phyloP scores from a whole-genome alignment of 1,140 invertebrate species.

The Drosophila sulfurigaster region DNA sequence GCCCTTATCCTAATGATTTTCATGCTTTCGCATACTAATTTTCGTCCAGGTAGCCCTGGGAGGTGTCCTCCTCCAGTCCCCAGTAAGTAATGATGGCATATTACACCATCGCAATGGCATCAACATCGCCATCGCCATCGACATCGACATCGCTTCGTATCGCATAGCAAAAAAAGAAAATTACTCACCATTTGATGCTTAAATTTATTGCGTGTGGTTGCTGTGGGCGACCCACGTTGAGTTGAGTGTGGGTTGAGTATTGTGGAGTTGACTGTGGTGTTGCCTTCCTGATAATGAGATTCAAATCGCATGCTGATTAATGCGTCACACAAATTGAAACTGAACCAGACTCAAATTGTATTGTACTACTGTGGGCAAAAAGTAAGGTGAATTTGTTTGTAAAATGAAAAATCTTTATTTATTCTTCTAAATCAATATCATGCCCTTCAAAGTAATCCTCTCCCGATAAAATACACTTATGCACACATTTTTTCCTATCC shows the following conservation, averaged over 20 bases:
- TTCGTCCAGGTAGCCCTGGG: constrained; percentile 49
- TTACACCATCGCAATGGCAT: constrained; percentile 40
- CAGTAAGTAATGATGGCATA: constrained; percentile 69
- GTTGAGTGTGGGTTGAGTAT: not conserved
- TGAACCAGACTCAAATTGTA: constrained; percentile 46
- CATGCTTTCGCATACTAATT: constrained; percentile 77
- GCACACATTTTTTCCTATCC: too few relatives aligned
- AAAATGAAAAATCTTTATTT: too few relatives aligned
- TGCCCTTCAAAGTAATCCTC: too few relatives aligned
- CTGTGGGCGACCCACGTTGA: constrained; percentile 15
- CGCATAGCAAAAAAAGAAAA: constrained; percentile 54
- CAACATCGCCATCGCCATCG: too few relatives aligned
- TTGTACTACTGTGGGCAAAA: too few relatives aligned
- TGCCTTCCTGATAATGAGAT: constrained; percentile 64
- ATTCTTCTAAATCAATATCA: too few relatives aligned
- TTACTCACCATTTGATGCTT: constrained; percentile 77
- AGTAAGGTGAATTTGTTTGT: too few relatives aligned
- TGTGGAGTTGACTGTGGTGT: not conserved
- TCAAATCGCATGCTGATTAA: constrained; percentile 78
- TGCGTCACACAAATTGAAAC: constrained; percentile 74
- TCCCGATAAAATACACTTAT: too few relatives aligned
- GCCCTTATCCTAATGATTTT: constrained; percentile 68
- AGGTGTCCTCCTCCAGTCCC: constrained; percentile 18
- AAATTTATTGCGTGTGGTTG: constrained; percentile 66
- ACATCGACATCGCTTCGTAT: constrained; percentile 8